Percentiles rank a stretch among this genome's conserved stretches.
These are phyloP conservation scores for Notodonta ziczac DNA, from an alignment of 2,888 invertebrate genomes.

Conservation along the genomic window DNA sequence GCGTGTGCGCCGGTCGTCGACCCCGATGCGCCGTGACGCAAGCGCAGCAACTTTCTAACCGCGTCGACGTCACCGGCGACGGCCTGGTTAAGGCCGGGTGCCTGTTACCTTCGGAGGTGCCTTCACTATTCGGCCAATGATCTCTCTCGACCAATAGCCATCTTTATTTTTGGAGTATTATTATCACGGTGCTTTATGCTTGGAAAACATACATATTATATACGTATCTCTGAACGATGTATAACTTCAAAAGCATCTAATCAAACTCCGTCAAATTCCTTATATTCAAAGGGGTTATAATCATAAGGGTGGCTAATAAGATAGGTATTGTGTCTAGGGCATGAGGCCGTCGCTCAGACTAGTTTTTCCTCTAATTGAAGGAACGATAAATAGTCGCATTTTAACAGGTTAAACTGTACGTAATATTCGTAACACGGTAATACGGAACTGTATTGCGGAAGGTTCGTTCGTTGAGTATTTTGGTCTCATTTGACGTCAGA, in stretches of 20 bases:
- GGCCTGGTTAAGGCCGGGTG: slow-evolving; percentile 73
- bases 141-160: slow-evolving; percentile 22
- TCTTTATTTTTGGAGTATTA: slow-evolving; percentile 2
- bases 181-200: background rate
- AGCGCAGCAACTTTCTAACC: slow-evolving; percentile 80
- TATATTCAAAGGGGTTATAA: no score
- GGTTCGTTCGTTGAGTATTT: slow-evolving; percentile 1
- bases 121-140: slow-evolving; percentile 43
- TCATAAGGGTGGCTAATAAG: no score
- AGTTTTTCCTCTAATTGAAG: background rate
- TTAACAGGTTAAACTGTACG: background rate
- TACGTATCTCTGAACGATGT: background rate
- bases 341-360: no score
- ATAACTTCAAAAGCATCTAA: background rate
- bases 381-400: background rate
- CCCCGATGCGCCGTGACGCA: slow-evolving; percentile 78
- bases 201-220: background rate
- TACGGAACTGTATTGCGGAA: slow-evolving; percentile 7
- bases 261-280: no score
- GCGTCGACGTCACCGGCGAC: slow-evolving; percentile 70
- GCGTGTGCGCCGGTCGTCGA: slow-evolving; percentile 58
- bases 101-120: slow-evolving; percentile 43
- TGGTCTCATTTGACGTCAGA: background rate
- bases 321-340: no score
- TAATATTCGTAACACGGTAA: background rate